Conservation (phyloP, 2,113 vertebrate genomes). For the Esox niger region DNA sequence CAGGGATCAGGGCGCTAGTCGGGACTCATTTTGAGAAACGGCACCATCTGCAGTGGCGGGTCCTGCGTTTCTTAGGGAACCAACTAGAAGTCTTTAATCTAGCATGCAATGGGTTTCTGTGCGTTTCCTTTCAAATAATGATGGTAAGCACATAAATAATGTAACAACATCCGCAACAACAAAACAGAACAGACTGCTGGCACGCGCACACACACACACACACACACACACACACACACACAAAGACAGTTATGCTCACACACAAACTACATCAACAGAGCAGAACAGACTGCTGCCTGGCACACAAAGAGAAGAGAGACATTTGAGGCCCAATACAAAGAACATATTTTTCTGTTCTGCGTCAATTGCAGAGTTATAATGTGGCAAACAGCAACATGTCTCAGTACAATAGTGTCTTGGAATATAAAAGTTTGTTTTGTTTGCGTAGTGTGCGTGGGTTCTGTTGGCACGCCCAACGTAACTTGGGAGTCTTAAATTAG, state of each 20-base stretch:
- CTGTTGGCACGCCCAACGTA: too few relatives aligned
- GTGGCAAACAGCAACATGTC: background rate
- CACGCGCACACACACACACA: background rate
- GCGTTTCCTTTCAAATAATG: background rate
- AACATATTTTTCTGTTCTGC: background rate
- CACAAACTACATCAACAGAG: too few relatives aligned
- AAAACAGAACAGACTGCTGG: background rate
- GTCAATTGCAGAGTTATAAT: background rate
- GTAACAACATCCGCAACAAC: background rate
- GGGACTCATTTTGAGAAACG: background rate
- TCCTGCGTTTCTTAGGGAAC: background rate
- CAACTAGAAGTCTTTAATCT: background rate
- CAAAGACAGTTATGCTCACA: too few relatives aligned
- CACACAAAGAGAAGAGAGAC: background rate
- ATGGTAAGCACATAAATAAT: slow-evolving; percentile 2
- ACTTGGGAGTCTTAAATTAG: too few relatives aligned
- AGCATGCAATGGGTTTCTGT: background rate
- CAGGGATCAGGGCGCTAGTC: too few relatives aligned
- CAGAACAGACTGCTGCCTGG: too few relatives aligned
- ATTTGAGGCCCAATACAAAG: background rate
- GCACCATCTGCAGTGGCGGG: background rate
- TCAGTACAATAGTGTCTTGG: background rate
- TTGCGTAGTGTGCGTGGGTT: background rate
- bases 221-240: background rate
- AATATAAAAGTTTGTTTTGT: background rate